Evolutionary conservation across 2,797 vertebrate genomes (phyloP), one percentile per base, ranked within the genome.

Genomic region (Orientallactaga sibirica): DNA sequence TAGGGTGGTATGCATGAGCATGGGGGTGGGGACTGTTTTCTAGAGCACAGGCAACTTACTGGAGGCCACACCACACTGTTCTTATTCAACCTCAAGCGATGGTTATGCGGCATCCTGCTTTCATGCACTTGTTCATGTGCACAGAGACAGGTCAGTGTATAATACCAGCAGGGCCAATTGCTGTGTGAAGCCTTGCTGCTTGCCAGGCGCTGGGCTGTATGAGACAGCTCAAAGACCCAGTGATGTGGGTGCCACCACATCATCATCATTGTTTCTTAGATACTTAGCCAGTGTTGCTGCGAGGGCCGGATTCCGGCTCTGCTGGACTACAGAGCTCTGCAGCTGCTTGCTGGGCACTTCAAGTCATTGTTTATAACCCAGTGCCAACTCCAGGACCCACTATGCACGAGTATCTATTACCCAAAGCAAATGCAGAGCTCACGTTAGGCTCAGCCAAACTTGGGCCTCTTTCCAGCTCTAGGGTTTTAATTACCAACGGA

Each of bases 401-500:
- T 73, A 15, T 18, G 78, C 79, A 78, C 74, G 90, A 9, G 9
- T 67, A 52, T 88, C 76, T 18, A 1, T 88, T 93, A 64, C 16
- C n/a, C 4, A 4, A 52, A 71, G 52, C 37, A 37, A 88, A 62
- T 74, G 68, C 75, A 70, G 43, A 55, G 37, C 62, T 83, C 19
- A 2, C 41, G 29, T 20, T 33, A 64, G 91, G 87, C 81, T 71
- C 52, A 41, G 92, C 76, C 79, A 86, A 70, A 37, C 29, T 1
- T 2, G 16, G 74, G 80, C 79, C 68, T 67, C 29, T 74, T 83
- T 92, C 85, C 58, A 95, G 77, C 61, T 84, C 92, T 58, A 15
- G 41, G 80, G 67, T 93, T 95, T 96, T 87, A 81, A 90, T 95
- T 94, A 86, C 92, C 22, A 29, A 55, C 86, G 94, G 79, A 90